These are phyloP conservation scores for Scomberomorus guttatus DNA, from an alignment of 2,797 vertebrate species.

Conservation along the genomic window DNA sequence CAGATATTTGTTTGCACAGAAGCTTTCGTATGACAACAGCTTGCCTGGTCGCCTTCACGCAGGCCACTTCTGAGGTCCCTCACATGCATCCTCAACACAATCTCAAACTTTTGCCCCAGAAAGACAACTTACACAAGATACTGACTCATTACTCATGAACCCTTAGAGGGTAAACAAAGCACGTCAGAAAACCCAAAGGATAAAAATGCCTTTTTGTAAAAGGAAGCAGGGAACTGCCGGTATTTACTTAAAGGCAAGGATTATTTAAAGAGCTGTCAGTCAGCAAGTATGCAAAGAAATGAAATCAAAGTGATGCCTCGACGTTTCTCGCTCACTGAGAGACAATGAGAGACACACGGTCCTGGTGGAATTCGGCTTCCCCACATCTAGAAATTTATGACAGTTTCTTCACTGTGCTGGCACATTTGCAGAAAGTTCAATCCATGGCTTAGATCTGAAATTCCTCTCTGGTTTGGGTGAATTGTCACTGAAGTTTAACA, in stretches of 20 bases:
- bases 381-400: conserved; percentile 41
- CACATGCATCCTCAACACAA: conserved; percentile 24
- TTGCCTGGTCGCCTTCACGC: conserved; percentile 32
- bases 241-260: conserved; percentile 47
- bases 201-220: conserved; percentile 35
- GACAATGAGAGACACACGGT: conserved; percentile 17
- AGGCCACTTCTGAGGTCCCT: conserved; percentile 30
- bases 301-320: conserved; percentile 53
- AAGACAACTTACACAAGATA: conserved; percentile 31
- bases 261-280: conserved; percentile 65
- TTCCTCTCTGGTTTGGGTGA: conserved; percentile 44
- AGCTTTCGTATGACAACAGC: conserved; percentile 15
- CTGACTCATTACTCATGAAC: conserved; percentile 40
- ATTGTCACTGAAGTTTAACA: conserved; percentile 58
- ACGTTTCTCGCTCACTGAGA: conserved; percentile 55
- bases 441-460: conserved; percentile 54
- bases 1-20: background rate
- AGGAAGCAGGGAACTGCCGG: conserved; percentile 11
- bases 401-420: conserved; percentile 36
- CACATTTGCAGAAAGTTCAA: conserved; percentile 45
- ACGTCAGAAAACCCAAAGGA: conserved; percentile 27
- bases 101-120: conserved; percentile 61
- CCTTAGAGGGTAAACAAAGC: conserved; percentile 40
- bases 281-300: conserved; percentile 26
- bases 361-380: conserved; percentile 30